Conservation (phyloP, 2,113 vertebrate species). For the Orthonyx spaldingii region DNA sequence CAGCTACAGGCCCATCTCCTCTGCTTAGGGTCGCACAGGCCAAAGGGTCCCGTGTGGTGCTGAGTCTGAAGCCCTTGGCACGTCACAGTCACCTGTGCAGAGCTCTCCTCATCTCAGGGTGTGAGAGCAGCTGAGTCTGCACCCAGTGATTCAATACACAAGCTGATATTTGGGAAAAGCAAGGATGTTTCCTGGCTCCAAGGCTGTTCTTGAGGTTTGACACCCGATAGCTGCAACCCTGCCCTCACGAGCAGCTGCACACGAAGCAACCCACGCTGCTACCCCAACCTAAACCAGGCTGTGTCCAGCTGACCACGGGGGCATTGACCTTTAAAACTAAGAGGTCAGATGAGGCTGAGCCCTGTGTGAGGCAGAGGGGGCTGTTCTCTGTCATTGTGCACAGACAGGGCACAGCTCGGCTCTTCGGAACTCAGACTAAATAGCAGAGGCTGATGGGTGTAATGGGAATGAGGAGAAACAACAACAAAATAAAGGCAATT, state of each 20-base stretch:
- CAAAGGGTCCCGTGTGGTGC: background rate
- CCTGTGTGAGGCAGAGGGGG: background rate
- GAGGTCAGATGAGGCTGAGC: background rate
- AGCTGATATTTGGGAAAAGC: background rate
- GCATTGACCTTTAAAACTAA: background rate
- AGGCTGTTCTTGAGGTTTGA: background rate
- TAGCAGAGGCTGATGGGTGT: background rate
- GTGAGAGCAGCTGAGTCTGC: background rate
- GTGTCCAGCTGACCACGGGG: background rate
- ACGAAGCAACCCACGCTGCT: rapidly evolving
- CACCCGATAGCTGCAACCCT: background rate
- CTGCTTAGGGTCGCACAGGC: background rate
- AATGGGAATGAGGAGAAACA: background rate
- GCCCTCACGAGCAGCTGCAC: background rate
- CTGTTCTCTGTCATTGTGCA: background rate
- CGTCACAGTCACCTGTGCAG: background rate
- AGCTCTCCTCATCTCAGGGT: background rate
- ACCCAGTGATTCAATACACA: background rate
- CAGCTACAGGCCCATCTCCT: background rate
- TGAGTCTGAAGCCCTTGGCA: background rate
- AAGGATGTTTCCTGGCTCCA: background rate
- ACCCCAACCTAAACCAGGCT: background rate
- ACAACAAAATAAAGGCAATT: background rate
- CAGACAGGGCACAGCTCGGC: background rate
- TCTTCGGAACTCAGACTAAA: background rate